Base-by-base conservation (phyloP, 2,888 invertebrate species). In the Iphiclides podalirius region DNA sequence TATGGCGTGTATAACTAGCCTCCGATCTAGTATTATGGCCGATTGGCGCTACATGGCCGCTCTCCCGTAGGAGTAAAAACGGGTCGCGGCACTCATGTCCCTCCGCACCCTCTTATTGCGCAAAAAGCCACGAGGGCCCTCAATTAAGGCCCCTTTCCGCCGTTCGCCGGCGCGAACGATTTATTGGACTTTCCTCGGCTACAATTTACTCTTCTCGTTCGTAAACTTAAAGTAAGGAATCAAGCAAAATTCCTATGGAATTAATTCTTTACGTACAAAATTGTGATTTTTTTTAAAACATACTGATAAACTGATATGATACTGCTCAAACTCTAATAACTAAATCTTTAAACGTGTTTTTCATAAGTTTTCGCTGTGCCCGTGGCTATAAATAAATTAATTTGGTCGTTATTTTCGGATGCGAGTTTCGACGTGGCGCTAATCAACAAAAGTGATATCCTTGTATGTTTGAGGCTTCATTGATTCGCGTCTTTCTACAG, bases 171-270 rank as follows among this genome's bases (percentile, higher is more conserved):
- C 16, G 40, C 15, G 28, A 40, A 40, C 28, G 11, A 28, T 28
- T 40, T 28, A 40, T 40, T 40, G 14, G 26, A 40, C 26, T 39
- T 26, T 28, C 28, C 14, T 15, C 6, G 31, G 28, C 4, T 4
- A 8, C 9, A 15, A 16, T 15, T 15, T 11, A 31, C 28, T 31
- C 31, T 11, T 9, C 12, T 38, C 20, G 3, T 7, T n/a, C 4
- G 11, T 20, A 6, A 17, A 20, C 8, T 12, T 37, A 9, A 37
- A 17, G 12, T 23, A 13, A 17, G n/a, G n/a, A n/a, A 20, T 4
- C 20, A 20, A 20, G 20, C n/a, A 20, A 23, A 23, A 20, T 20
- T 20, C 20, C 6, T 20, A 20, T 6, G 20, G 4, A 20, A 20
- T n/a, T n/a, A n/a, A n/a, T n/a, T n/a, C n/a, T n/a, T n/a, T n/a